Conservation (phyloP, 2,113 vertebrate species). For the Poeciliopsis retropinna region DNA sequence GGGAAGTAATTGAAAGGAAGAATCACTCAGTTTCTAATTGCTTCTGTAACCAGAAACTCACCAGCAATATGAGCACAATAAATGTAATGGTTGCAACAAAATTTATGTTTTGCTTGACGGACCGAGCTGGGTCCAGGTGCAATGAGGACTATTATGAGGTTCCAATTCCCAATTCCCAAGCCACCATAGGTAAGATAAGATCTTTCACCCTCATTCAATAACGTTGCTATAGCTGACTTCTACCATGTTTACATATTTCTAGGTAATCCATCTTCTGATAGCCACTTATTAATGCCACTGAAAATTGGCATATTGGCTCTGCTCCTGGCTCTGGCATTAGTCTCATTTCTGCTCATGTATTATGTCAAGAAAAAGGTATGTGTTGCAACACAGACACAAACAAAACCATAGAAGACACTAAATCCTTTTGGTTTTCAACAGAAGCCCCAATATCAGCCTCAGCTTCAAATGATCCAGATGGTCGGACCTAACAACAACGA, state of each 20-base stretch:
- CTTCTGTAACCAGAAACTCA: slow-evolving; percentile 77
- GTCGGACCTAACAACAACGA: slow-evolving; percentile 89
- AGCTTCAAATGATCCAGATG: slow-evolving; percentile 91
- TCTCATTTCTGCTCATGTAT: slow-evolving; percentile 43
- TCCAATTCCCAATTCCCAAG: accelerated
- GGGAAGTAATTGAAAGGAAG: slow-evolving; percentile 10
- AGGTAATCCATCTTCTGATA: neutral
- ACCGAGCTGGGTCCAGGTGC: slow-evolving; percentile 77
- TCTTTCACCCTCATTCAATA: neutral
- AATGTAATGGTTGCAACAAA: slow-evolving; percentile 19
- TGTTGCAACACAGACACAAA: neutral
- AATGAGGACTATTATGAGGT: accelerated
- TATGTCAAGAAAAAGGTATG: slow-evolving; percentile 76
- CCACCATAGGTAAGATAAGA: neutral
- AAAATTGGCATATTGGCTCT: slow-evolving; percentile 27
- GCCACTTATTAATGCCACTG: slow-evolving; percentile 1
- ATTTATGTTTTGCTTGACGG: slow-evolving; percentile 82
- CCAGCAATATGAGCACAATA: slow-evolving; percentile 59
- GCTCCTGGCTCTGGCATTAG: slow-evolving; percentile 44
- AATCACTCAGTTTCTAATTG: slow-evolving; percentile 6
- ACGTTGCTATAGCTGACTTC: neutral
- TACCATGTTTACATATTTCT: neutral
- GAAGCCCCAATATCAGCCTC: slow-evolving; percentile 89
- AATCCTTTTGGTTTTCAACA: slow-evolving; percentile 61
- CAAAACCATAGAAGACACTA: neutral